Base-by-base conservation (phyloP, 2,113 vertebrate species). In the Tragelaphus buxtoni region DNA sequence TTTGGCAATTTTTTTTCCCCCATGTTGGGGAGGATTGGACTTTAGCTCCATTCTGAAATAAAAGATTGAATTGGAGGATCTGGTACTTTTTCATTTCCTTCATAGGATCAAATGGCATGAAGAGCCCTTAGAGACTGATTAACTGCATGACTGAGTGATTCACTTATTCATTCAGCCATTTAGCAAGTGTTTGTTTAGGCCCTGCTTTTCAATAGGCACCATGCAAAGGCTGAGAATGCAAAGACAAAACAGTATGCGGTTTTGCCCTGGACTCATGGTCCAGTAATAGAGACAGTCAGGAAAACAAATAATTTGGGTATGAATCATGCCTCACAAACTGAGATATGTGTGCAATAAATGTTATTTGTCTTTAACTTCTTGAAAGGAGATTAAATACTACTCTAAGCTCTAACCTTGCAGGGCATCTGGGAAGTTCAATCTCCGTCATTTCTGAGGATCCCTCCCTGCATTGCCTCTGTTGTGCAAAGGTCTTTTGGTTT, bases 261-360 rank as follows among this genome's bases (percentile, higher is more conserved):
- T 60, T 89, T 88, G n/a, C 30, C 85, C 74, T 89, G 53, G 88
- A 88, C 56, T 91, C 58, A 49, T 28, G 39, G 39, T 76, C 30
- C 49, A 82, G 35, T 77, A 60, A 74, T 39, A 30, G 51, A 93
- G 32, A 86, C 13, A 91, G 80, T 83, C n/a, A 76, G 49, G n/a
- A 32, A 86, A 95, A 95, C 47, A 83, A 81, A 85, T 49, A 3
- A 85, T 84, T 94, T 79, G 14, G 42, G 49, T 91, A 39, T 88
- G 86, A 97, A 47, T 96, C 82, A 83, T 61, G 69, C 28, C 39
- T 97, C 79, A 14, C 42, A 89, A 86, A 92, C 65, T 58, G 30
- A 94, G 58, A 35, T 91, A 26, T 47, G 14, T 77, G 24, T 76
- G 42, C 11, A 35, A 20, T 42, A 77, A 53, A 49, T 51, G 69